Percentiles rank a stretch among this genome's conserved stretches.
Evolutionary conservation across 2,797 vertebrate genomes (phyloP).

Genomic region (Anniella stebbinsi): DNA sequence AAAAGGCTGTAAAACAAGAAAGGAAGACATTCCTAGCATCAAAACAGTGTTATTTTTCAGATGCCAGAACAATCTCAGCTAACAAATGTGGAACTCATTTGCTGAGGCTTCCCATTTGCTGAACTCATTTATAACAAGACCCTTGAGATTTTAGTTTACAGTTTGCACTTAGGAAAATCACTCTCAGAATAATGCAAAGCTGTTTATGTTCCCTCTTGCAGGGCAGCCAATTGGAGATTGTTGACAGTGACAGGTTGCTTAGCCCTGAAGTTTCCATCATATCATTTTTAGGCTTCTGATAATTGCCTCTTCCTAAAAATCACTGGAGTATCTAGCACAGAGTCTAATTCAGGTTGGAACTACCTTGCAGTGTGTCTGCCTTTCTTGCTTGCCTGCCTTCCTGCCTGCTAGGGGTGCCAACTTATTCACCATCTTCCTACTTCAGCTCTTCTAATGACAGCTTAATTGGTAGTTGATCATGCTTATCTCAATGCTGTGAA

Average conservation of each 20-base stretch:
- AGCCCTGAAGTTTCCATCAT: constrained; percentile 27
- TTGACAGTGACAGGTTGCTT: constrained; percentile 36
- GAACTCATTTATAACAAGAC: constrained; percentile 70
- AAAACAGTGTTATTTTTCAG: constrained; percentile 51
- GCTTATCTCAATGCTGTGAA: background rate
- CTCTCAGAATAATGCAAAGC: constrained; percentile 60
- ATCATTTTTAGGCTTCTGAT: background rate
- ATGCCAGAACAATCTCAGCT: constrained; percentile 61
- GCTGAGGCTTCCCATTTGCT: constrained; percentile 63
- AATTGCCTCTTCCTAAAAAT: constrained; percentile 16
- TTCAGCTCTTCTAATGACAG: background rate
- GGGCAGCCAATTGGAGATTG: constrained; percentile 51
- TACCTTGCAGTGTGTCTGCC: background rate
- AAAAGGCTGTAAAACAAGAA: constrained; percentile 32
- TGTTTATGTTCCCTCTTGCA: constrained; percentile 37
- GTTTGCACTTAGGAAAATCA: constrained; percentile 65
- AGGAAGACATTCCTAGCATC: constrained; percentile 30
- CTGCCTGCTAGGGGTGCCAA: too few species aligned
- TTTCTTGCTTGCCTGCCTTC: background rate
- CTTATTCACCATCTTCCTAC: too few species aligned
- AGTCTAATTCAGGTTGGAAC: background rate
- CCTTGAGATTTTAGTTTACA: constrained; percentile 66
- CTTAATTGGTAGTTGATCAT: background rate
- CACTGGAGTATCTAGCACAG: background rate
- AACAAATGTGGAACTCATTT: constrained; percentile 67